A percentile compares a stretch with the other conserved stretches of the same genome.
phyloP scores from a whole-genome alignment of 2,113 vertebrate genomes.

The Microtus pennsylvanicus region DNA sequence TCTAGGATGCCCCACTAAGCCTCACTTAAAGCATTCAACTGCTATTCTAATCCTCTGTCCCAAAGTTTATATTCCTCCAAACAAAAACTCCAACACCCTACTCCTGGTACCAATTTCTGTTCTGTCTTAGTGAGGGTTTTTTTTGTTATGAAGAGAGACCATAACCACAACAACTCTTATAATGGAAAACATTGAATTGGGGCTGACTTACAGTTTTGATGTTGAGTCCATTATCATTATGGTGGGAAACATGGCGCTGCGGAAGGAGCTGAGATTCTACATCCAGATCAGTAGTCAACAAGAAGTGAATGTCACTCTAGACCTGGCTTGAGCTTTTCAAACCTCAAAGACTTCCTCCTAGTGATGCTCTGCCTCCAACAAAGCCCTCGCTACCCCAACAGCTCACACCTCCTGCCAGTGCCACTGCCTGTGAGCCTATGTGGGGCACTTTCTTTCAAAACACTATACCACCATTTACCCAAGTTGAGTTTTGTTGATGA shows the following conservation, averaged over 20 bases:
- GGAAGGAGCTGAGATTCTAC: too few species aligned
- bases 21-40: too few species aligned
- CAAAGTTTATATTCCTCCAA: background rate
- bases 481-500: constrained; percentile 11
- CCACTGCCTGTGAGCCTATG: background rate
- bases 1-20: background rate
- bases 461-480: background rate
- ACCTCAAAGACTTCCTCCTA: background rate
- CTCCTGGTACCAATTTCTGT: background rate
- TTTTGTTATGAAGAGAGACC: background rate
- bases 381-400: background rate
- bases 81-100: background rate
- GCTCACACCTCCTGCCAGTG: background rate
- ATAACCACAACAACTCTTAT: background rate
- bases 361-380: background rate
- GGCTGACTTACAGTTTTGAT: too few species aligned
- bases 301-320: background rate
- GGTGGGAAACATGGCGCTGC: too few species aligned
- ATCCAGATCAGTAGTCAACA: background rate
- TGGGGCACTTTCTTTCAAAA: background rate
- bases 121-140: background rate
- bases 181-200: too few species aligned
- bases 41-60: background rate
- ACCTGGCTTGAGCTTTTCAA: background rate
- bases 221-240: too few species aligned